phyloP scores from a whole-genome alignment of 1,140 invertebrate species.

The Drosophila suzukii region DNA sequence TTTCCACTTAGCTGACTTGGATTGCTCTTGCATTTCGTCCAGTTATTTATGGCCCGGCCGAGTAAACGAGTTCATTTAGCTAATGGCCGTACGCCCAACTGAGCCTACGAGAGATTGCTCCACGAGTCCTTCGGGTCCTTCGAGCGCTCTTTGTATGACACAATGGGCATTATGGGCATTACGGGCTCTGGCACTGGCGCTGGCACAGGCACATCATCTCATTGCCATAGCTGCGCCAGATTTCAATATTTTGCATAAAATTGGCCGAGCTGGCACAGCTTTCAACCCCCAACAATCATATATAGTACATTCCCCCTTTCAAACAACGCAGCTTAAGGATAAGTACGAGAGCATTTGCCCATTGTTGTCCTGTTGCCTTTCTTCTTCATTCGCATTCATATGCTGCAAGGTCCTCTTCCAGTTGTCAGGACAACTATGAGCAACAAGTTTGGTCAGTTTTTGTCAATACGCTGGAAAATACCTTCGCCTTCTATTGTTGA shows the following conservation, averaged over 20 bases:
- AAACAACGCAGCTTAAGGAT: conserved; percentile 18
- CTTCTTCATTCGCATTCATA: conserved; percentile 33
- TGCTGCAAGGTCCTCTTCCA: conserved; percentile 4
- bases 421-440: conserved; percentile 19
- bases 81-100: conserved; percentile 78
- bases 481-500: conserved; percentile 13
- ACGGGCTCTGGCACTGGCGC: conserved; percentile 1
- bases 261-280: conserved; percentile 25
- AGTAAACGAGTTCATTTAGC: conserved; percentile 82
- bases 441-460: conserved; percentile 31
- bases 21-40: conserved; percentile 73
- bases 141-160: conserved; percentile 34
- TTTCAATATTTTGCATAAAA: conserved; percentile 53
- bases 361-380: conserved; percentile 35
- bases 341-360: conserved; percentile 16
- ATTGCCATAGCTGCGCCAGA: conserved; percentile 35
- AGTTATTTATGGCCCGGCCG: conserved; percentile 74
- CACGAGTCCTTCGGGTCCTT: conserved; percentile 42
- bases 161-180: conserved; percentile 28
- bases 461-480: conserved; percentile 17
- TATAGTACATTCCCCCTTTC: conserved; percentile 1
- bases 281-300: conserved; percentile 37
- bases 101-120: conserved; percentile 58
- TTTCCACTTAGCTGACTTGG: conserved; percentile 59
- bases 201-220: conserved; percentile 4